Conservation (phyloP, 2,113 vertebrate genomes). For the Ceyx melanurus region DNA sequence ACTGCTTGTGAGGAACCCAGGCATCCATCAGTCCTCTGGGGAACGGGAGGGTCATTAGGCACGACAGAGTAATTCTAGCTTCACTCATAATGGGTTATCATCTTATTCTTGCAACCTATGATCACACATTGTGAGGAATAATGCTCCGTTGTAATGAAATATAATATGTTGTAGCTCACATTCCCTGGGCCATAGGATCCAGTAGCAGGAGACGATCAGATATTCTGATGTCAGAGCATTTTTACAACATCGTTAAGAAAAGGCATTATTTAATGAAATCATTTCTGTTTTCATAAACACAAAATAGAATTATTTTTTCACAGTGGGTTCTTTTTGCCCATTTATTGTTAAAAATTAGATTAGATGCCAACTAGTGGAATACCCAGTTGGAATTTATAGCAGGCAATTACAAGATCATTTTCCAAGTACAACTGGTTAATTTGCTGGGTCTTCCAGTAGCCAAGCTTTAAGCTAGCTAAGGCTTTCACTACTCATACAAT, state of each 20-base stretch:
- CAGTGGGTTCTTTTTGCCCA: background rate
- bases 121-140: background rate
- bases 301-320: background rate
- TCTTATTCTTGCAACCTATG: background rate
- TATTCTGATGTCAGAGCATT: background rate
- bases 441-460: background rate
- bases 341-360: background rate
- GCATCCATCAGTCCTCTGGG: background rate
- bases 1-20: background rate
- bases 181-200: background rate
- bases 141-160: background rate
- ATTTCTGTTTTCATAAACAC: background rate
- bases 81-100: background rate
- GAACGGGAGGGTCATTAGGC: background rate
- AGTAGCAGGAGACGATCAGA: background rate
- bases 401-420: background rate
- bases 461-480: background rate
- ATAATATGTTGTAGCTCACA: background rate
- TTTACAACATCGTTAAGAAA: background rate
- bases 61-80: background rate
- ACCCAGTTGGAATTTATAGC: background rate
- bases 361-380: background rate
- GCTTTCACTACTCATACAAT: accelerated
- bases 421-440: background rate
- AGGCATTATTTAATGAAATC: background rate